These are phyloP conservation scores for Ceuthmochares aereus DNA, from an alignment of 2,113 vertebrate genomes.

Conservation along the genomic window DNA sequence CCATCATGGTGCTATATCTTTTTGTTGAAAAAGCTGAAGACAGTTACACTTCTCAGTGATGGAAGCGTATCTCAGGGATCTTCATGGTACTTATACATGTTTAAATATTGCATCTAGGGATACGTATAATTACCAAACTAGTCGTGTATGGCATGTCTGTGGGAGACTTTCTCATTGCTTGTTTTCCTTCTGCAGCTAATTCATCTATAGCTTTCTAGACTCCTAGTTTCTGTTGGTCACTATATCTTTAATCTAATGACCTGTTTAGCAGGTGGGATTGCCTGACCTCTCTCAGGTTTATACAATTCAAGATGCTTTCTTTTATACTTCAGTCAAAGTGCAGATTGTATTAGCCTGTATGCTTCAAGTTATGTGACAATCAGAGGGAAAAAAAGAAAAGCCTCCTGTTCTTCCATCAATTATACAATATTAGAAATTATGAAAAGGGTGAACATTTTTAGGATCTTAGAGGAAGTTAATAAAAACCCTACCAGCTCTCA, in stretches of 20 bases:
- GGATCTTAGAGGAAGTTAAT: neutral
- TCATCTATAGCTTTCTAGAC: neutral
- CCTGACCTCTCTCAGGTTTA: neutral
- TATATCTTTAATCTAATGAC: neutral
- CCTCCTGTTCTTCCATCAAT: neutral
- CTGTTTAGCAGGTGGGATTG: neutral
- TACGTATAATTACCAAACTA: neutral
- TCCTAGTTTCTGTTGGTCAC: neutral
- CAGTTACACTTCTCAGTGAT: neutral
- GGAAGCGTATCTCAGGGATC: neutral
- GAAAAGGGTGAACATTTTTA: neutral
- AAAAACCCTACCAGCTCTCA: neutral
- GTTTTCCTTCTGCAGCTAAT: neutral
- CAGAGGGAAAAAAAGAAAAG: neutral
- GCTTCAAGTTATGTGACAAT: neutral
- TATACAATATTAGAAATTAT: neutral
- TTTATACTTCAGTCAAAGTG: neutral
- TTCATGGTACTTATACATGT: neutral
- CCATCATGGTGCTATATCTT: neutral
- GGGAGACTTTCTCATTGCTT: neutral
- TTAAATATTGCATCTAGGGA: neutral
- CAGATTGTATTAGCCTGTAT: neutral
- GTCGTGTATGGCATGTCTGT: neutral
- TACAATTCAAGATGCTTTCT: neutral
- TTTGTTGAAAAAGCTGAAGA: neutral